Percentiles rank a stretch among this genome's conserved stretches.
phyloP scores from a whole-genome alignment of 2,113 vertebrate genomes.

The Eretmodus cyanostictus region DNA sequence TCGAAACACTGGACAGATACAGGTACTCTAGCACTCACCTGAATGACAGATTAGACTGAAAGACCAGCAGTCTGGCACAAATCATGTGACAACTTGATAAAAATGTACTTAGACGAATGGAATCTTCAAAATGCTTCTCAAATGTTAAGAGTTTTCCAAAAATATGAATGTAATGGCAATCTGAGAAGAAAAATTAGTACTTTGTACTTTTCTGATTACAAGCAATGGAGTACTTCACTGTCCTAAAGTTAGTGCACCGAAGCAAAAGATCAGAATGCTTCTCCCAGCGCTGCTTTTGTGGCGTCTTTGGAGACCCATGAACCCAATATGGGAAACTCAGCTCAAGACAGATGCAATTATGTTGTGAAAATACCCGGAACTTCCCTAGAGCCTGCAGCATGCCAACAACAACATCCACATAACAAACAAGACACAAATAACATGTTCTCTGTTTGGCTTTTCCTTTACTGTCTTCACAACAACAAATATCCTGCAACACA shows the following conservation, averaged over 20 bases:
- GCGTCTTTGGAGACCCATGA: neutral
- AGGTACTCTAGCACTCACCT: neutral
- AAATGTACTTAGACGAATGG: neutral
- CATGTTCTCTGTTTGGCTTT: neutral
- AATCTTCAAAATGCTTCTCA: neutral
- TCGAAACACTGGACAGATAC: neutral
- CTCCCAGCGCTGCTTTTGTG: neutral
- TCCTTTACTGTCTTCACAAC: conserved; percentile 28
- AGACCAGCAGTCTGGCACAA: neutral
- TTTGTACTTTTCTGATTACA: neutral
- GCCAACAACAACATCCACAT: neutral
- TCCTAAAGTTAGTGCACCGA: neutral
- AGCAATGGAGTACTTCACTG: neutral
- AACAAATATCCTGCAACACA: conserved; percentile 22
- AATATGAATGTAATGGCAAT: neutral
- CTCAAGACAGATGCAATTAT: neutral
- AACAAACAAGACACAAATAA: conserved; percentile 19
- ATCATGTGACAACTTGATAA: neutral
- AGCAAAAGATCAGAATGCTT: neutral
- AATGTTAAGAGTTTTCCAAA: neutral
- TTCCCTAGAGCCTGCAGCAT: neutral
- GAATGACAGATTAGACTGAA: neutral
- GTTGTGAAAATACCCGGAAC: conserved; percentile 7
- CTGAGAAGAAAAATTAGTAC: neutral
- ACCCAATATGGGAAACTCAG: neutral